Percentiles rank a stretch among this genome's conserved stretches.
Conservation (phyloP, 2,797 vertebrate genomes). For the Alcedo atthis region DNA sequence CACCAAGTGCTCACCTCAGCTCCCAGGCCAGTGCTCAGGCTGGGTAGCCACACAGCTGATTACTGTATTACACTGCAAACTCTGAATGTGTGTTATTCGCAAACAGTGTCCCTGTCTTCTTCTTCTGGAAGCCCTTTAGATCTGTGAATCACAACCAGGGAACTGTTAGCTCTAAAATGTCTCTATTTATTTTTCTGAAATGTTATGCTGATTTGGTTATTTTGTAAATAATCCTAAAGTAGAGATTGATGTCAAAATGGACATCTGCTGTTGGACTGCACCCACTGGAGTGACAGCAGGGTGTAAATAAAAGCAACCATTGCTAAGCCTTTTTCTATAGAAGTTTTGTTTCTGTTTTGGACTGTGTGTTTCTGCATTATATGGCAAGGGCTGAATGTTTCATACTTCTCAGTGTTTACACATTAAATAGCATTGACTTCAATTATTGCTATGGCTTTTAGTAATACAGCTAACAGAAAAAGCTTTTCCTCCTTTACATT, state of each 20-base stretch:
- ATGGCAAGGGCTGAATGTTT: background rate
- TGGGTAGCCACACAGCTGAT: background rate
- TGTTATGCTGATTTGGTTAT: background rate
- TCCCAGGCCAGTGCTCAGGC: background rate
- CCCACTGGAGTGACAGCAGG: background rate
- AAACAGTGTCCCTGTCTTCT: background rate
- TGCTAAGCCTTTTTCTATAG: background rate
- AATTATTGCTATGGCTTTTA: background rate
- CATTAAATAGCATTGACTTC: background rate
- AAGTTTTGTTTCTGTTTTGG: background rate
- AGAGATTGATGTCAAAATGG: background rate
- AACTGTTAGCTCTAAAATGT: background rate
- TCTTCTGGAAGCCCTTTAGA: conserved; percentile 9
- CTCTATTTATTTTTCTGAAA: conserved; percentile 31
- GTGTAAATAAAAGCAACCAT: background rate
- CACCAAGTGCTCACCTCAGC: background rate
- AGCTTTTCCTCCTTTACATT: background rate
- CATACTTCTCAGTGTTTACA: background rate
- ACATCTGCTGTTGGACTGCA: conserved; percentile 17
- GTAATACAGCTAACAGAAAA: background rate
- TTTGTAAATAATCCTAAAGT: background rate
- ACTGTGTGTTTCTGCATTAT: background rate
- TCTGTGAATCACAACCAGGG: background rate
- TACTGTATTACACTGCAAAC: background rate
- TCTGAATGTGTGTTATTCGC: background rate